Percentiles rank a stretch among this genome's conserved stretches.
phyloP scores from a whole-genome alignment of 2,113 vertebrate species.

The Oreochromis aureus region DNA sequence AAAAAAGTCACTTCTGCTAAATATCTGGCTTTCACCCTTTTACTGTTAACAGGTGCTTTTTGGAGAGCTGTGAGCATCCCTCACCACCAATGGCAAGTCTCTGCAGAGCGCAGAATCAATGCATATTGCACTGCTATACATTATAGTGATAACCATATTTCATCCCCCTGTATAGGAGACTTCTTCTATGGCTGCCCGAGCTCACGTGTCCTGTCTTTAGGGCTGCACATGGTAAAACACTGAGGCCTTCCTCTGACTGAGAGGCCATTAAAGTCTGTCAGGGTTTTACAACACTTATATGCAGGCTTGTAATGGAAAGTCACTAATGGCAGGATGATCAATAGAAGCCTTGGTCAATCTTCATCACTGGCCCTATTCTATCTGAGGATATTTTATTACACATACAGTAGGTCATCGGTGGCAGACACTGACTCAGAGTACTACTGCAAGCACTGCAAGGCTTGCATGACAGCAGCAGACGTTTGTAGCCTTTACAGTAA shows the following conservation, averaged over 20 bases:
- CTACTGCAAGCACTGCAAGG: not conserved
- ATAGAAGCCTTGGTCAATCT: slow-evolving; percentile 47
- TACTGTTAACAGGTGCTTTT: slow-evolving; percentile 53
- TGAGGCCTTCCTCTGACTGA: slow-evolving; percentile 37
- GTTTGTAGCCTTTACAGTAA: not conserved
- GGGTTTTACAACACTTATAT: slow-evolving; percentile 31
- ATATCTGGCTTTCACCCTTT: not conserved
- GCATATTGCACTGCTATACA: not conserved
- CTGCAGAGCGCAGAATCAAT: not conserved
- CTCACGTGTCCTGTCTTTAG: slow-evolving; percentile 26
- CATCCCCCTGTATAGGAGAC: not conserved
- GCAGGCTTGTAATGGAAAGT: slow-evolving; percentile 60
- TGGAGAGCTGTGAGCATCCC: not conserved
- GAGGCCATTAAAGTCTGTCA: slow-evolving; percentile 54
- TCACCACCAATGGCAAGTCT: not conserved
- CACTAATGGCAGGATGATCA: slow-evolving; percentile 66
- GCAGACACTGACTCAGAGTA: not conserved
- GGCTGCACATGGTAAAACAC: slow-evolving; percentile 17
- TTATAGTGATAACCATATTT: not conserved
- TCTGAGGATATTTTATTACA: slow-evolving; percentile 20
- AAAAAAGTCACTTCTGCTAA: not conserved
- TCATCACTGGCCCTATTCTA: slow-evolving; percentile 11
- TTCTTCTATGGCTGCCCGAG: not conserved
- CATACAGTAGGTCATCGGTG: not conserved
- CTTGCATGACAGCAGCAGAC: not conserved